Evolutionary conservation across 2,888 invertebrate species (phyloP), one percentile per base, ranked within the genome.

Genomic region (Cynaeus angustus): DNA sequence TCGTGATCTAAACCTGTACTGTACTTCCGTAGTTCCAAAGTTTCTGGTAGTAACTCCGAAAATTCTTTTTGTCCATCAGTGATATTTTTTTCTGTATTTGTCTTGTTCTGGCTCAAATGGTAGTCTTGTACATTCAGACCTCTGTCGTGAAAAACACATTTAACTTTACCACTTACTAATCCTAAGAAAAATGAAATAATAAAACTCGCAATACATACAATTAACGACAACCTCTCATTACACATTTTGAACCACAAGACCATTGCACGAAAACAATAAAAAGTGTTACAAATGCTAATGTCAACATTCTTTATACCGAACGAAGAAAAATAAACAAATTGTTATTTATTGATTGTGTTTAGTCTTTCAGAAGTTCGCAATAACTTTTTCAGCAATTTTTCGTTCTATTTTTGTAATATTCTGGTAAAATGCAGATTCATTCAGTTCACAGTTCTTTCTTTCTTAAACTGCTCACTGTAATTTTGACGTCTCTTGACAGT

Each of bases 1-100:
- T 91, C 90, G 21, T 88, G 88, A 84, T 91, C 90, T 79, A 91
- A 81, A 1, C 90, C 90, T 0, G 89, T 13, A 89, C 87, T 30
- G 12, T 55, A 33, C 14, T 65, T 58, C 37, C 68, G 55, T 1
- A 61, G 1, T 13, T 5, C 26, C 43, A 12, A 30, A 41, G 7
- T 41, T 26, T 26, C 41, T 50, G 52, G 28, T 7, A 28, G n/a
- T n/a, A n/a, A n/a, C n/a, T n/a, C n/a, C n/a, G n/a, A n/a, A n/a
- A n/a, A n/a, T 21, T 21, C 21, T 21, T 1, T 3, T 21, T 21
- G 21, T 21, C 4, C 21, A 3, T 21, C 21, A 33, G 33, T 33
- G 33, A 4, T 21, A 4, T 21, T 21, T 21, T 3, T 21, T 21
- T 21, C 21, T n/a, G n/a, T n/a, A 4, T 21, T 21, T 21, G 4